Conservation (phyloP, 2,113 vertebrate species). For the Pachypanchax playfairii region DNA sequence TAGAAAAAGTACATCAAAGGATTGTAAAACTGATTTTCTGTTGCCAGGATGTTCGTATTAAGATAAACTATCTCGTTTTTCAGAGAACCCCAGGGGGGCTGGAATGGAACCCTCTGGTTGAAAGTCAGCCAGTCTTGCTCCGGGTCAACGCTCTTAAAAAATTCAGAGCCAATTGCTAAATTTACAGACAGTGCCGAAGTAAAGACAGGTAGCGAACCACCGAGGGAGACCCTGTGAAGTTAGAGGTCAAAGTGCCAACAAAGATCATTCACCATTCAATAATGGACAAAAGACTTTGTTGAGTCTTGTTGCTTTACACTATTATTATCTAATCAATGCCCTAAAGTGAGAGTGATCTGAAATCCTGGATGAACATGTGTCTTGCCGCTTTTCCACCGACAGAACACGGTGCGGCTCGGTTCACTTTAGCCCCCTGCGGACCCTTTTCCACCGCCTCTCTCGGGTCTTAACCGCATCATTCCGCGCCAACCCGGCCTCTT, state of each 20-base stretch:
- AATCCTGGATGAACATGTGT: neutral
- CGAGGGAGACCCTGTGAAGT: neutral
- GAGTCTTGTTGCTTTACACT: neutral
- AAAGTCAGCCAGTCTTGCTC: too few species aligned
- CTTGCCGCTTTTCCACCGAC: too few species aligned
- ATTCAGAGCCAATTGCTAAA: constrained; percentile 29
- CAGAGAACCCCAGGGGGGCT: too few species aligned
- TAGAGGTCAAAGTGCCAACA: neutral
- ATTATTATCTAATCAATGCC: neutral
- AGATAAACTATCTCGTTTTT: too few species aligned
- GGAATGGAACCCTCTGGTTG: too few species aligned
- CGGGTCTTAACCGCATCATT: too few species aligned
- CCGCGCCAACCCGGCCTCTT: too few species aligned
- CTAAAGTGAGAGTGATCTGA: neutral
- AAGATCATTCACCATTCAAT: neutral
- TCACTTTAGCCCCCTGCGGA: too few species aligned
- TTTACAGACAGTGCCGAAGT: constrained; percentile 22
- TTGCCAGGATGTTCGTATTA: too few species aligned
- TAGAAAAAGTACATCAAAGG: constrained; percentile 20
- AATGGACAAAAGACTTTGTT: neutral
- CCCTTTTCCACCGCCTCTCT: too few species aligned
- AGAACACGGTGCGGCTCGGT: too few species aligned
- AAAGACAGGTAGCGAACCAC: neutral
- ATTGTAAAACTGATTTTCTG: constrained; percentile 11
- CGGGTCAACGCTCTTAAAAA: too few species aligned